These are phyloP conservation scores for Cyprinus carpio DNA, from an alignment of 2,113 vertebrate species.

Conservation along the genomic window DNA sequence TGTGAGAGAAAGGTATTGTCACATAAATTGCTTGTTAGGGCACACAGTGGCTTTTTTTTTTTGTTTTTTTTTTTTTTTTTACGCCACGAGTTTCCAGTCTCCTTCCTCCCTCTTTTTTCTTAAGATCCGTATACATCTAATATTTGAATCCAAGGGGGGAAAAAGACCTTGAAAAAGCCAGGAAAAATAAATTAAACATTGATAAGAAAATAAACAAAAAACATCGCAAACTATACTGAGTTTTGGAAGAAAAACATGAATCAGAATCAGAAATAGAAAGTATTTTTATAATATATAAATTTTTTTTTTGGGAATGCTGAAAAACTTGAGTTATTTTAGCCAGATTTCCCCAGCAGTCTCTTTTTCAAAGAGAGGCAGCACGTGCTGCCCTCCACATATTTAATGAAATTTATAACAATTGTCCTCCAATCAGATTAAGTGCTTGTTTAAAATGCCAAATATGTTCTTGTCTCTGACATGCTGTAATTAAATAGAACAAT, in stretches of 20 bases:
- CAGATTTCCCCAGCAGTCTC: constrained; percentile 32
- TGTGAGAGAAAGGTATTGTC: constrained; percentile 77
- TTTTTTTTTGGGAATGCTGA: constrained; percentile 43
- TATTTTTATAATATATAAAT: neutral
- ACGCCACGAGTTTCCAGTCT: constrained; percentile 67
- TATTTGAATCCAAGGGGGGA: constrained; percentile 67
- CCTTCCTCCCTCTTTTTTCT: constrained; percentile 70
- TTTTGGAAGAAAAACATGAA: constrained; percentile 69
- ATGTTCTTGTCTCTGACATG: constrained; percentile 80
- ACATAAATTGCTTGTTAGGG: constrained; percentile 78
- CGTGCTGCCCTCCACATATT: constrained; percentile 67
- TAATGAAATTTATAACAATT: constrained; percentile 82
- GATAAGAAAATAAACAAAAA: constrained; percentile 62
- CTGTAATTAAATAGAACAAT: constrained; percentile 84
- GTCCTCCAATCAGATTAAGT: constrained; percentile 81
- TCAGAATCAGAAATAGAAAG: constrained; percentile 57
- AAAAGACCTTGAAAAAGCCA: constrained; percentile 70
- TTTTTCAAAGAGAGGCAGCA: constrained; percentile 37
- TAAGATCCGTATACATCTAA: constrained; percentile 66
- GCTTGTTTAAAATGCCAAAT: constrained; percentile 88
- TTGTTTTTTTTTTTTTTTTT: neutral
- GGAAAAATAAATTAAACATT: constrained; percentile 74
- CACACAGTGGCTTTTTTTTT: constrained; percentile 60
- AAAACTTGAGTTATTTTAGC: constrained; percentile 55
- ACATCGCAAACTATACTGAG: constrained; percentile 73